Base-by-base conservation (phyloP, 2,113 vertebrate genomes). In the Furnarius figulus region DNA sequence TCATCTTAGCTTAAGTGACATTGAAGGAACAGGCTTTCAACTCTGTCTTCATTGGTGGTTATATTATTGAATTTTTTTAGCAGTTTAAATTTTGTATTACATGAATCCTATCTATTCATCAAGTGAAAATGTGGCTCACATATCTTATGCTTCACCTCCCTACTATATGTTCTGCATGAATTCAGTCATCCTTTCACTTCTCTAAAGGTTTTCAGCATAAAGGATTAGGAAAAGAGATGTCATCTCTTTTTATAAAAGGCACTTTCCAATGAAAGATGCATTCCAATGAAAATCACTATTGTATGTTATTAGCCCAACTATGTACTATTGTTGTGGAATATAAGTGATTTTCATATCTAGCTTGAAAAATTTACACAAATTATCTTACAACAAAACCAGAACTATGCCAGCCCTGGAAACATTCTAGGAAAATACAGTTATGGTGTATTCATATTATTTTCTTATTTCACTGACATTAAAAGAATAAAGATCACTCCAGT, bases 31-130 rank as follows among this genome's bases (percentile, higher is more conserved):
- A 72, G 35, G n/a, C 30, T 95, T 96, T 90, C 79, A 88, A 75
- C 79, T 94, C 65, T 40, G 73, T 91, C 83, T 75, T 88, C 61
- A 81, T 93, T 93, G 72, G n/a, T 84, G 68, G 37, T 68, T 89
- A 90, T 44, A 56, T 94, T 94, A 93, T 63, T 93, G 79, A 31
- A 74, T 94, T 88, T 91, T 89, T 93, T 92, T 72, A 92, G 40
- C 44, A 61, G 65, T 86, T 94, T 85, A 81, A 74, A 80, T 90
- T 94, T 93, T 80, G 78, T 91, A 55, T 89, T 90, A 87, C 67
- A 94, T 42, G 63, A 90, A 94, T 96, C 25, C 30, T 89, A 61
- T 78, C 88, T 94, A 92, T 92, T 94, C 22, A 90, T 94, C 83
- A 90, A 92, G n/a, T 72, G 56, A 90, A 93, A 95, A 94, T 93